phyloP scores from a whole-genome alignment of 2,797 vertebrate species.

The Adrianichthys oophorus region DNA sequence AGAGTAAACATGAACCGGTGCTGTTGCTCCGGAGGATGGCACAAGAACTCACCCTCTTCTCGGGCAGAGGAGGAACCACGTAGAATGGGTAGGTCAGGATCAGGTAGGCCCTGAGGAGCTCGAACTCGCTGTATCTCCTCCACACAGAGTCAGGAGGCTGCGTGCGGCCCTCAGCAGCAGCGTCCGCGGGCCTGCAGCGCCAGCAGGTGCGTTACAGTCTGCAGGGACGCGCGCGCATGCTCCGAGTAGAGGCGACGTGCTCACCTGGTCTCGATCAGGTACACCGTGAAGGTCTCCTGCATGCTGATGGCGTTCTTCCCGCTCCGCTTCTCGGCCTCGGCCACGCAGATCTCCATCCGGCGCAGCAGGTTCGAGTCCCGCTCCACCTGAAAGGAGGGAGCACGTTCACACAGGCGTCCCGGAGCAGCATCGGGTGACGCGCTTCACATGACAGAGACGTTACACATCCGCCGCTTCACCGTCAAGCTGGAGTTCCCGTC shows the following conservation, averaged over 20 bases:
- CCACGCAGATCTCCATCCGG: conserved; percentile 90
- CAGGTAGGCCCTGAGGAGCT: conserved; percentile 89
- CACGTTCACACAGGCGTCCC: no score
- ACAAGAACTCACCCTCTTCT: conserved; percentile 87
- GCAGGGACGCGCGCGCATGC: neutral
- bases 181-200: conserved; percentile 81
- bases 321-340: conserved; percentile 89
- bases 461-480: conserved; percentile 15
- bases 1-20: no score
- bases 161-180: conserved; percentile 79
- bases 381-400: conserved; percentile 42
- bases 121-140: conserved; percentile 96
- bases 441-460: neutral
- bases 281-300: conserved; percentile 90
- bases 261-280: conserved; percentile 91
- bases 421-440: neutral
- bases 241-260: conserved; percentile 6
- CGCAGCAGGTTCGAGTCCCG: conserved; percentile 75
- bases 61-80: conserved; percentile 91
- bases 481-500: conserved; percentile 24
- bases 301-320: conserved; percentile 89
- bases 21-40: no score
- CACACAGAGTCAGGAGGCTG: conserved; percentile 88
- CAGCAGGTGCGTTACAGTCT: neutral
- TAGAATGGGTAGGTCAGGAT: conserved; percentile 86